phyloP scores from a whole-genome alignment of 2,113 vertebrate genomes.

The Beaufortia kweichowensis region DNA sequence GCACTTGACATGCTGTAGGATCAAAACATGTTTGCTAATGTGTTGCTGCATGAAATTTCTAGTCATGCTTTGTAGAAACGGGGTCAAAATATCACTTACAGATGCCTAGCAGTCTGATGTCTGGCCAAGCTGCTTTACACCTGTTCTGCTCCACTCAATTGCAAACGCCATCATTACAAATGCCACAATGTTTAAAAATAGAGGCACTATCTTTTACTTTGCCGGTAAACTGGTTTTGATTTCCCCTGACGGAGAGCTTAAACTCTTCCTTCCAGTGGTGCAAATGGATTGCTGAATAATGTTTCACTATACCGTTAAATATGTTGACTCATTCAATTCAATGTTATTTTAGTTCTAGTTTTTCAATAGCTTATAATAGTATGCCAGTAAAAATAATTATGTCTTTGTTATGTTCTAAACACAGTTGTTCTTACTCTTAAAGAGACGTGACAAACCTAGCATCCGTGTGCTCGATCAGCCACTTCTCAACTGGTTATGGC shows the following conservation, averaged over 20 bases:
- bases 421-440: not conserved
- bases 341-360: too few relatives aligned
- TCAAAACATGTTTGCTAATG: not conserved
- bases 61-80: conserved; percentile 24
- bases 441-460: conserved; percentile 57
- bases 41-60: not conserved
- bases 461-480: conserved; percentile 55
- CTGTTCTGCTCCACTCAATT: conserved; percentile 41
- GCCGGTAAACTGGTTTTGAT: not conserved
- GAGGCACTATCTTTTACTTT: conserved; percentile 19
- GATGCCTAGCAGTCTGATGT: conserved; percentile 1
- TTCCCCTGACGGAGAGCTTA: not conserved
- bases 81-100: conserved; percentile 38
- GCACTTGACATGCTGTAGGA: not conserved
- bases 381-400: too few relatives aligned
- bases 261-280: not conserved
- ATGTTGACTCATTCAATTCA: too few relatives aligned
- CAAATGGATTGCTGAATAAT: not conserved
- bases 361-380: too few relatives aligned
- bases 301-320: not conserved
- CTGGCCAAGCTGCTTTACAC: conserved; percentile 38
- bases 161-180: conserved; percentile 15
- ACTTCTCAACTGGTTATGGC: conserved; percentile 69
- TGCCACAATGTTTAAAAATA: conserved; percentile 39
- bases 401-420: too few relatives aligned